These are phyloP conservation scores for Synanthedon myopaeformis DNA, from an alignment of 2,888 invertebrate species.

Conservation along the genomic window DNA sequence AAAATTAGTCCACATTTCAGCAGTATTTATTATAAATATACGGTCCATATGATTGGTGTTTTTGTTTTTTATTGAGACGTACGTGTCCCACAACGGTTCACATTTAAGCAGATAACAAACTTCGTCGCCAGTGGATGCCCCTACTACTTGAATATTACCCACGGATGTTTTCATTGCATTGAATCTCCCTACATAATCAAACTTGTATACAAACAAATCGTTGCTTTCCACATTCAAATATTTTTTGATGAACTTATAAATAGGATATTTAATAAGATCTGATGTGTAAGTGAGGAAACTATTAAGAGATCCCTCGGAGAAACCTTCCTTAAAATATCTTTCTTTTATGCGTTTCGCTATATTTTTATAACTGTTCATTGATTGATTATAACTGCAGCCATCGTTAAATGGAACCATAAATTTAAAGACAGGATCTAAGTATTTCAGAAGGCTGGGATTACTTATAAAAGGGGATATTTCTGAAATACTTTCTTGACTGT, in stretches of 20 bases:
- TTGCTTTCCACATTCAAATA: slow-evolving; percentile 19
- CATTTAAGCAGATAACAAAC: slow-evolving; percentile 59
- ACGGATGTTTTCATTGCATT: slow-evolving; percentile 46
- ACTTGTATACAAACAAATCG: slow-evolving; percentile 52
- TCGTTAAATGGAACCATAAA: slow-evolving; percentile 52
- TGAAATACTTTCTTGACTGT: slow-evolving; percentile 59
- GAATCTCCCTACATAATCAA: slow-evolving; percentile 52
- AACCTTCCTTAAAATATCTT: slow-evolving; percentile 36
- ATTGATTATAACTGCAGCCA: slow-evolving; percentile 36
- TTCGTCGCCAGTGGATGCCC: slow-evolving; percentile 62
- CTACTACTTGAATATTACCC: slow-evolving; percentile 33
- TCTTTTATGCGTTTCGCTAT: slow-evolving; percentile 35
- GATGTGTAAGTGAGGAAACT: slow-evolving; percentile 47
- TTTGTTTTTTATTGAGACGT: slow-evolving; percentile 28
- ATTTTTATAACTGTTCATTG: slow-evolving; percentile 26
- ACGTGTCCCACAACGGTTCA: slow-evolving; percentile 46
- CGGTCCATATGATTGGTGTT: slow-evolving; percentile 28
- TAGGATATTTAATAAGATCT: slow-evolving; percentile 52
- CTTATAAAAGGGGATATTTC: slow-evolving; percentile 52
- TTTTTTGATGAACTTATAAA: slow-evolving; percentile 47
- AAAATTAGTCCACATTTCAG: slow-evolving; percentile 62
- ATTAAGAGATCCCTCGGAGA: slow-evolving; percentile 33
- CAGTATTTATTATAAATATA: slow-evolving; percentile 41
- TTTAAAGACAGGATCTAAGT: slow-evolving; percentile 36
- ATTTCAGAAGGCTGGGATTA: slow-evolving; percentile 37